Evolutionary conservation across 2,888 invertebrate species (phyloP).

Genomic region (Periphyllus acericola): DNA sequence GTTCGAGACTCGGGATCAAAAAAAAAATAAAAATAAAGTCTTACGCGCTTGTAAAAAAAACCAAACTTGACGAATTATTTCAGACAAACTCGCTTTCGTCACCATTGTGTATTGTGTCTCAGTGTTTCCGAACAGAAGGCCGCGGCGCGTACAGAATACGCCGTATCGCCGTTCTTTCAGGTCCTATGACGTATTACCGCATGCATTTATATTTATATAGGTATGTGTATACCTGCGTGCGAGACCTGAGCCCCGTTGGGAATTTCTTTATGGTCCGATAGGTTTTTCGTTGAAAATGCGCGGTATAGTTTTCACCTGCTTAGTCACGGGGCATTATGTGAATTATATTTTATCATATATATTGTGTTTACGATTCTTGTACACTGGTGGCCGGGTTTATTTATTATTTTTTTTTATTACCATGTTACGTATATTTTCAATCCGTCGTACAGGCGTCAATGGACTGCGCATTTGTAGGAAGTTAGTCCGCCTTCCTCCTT

Average conservation of each 20-base stretch:
- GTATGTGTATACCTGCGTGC: neutral
- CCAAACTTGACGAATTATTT: neutral
- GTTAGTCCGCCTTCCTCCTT: neutral
- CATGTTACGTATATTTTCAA: constrained; percentile 22
- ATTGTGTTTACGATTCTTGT: constrained; percentile 27
- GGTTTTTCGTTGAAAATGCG: constrained; percentile 31
- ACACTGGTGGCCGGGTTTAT: neutral
- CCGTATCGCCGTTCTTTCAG: neutral
- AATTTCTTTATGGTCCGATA: constrained; percentile 46
- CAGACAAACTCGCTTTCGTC: neutral
- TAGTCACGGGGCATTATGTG: constrained; percentile 51
- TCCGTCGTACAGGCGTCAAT: constrained; percentile 31
- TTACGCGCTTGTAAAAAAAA: neutral
- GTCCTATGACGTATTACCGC: neutral
- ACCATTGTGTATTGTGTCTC: neutral
- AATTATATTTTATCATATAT: constrained; percentile 46
- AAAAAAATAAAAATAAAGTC: neutral
- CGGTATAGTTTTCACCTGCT: constrained; percentile 53
- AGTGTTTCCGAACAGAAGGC: neutral
- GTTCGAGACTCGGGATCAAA: neutral
- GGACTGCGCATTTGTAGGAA: constrained; percentile 29
- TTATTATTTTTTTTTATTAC: neutral
- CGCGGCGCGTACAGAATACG: neutral
- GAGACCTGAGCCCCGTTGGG: neutral
- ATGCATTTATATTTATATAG: neutral